Base-by-base conservation (phyloP, 2,797 vertebrate genomes). In the Nannoperca australis region DNA sequence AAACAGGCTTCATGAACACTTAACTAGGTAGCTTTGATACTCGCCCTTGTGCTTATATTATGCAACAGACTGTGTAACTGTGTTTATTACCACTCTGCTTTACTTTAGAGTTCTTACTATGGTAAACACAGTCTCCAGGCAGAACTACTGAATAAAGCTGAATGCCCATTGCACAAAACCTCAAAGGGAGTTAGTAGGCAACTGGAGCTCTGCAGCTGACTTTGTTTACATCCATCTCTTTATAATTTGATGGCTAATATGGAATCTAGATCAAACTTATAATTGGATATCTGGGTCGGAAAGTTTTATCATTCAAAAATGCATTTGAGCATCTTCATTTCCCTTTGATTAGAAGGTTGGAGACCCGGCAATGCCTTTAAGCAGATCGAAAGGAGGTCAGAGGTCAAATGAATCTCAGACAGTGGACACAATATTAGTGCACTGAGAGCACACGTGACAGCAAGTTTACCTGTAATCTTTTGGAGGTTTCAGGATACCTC, bases 401-500 rank as follows among this genome's bases (percentile, higher is more conserved):
- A 34, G 61, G 75, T 62, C 50, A 60, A 47, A 40, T 10, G 13
- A 61, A 61, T 73, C 13, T 54, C 15, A 38, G 44, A 62, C 17
- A 63, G 30, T 2, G 45, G 17, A 15, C 22, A 8, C 24, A 54
- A 53, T 34, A 47, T 5, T 10, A 38, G 36, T 44, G 12, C 24
- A 36, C 61, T 30, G n/a, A 30, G 45, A 22, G 12, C 54, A 73
- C 38, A 2, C n/a, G 40, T 55, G 59, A 7, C 50, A 24, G 30
- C 8, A 32, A 20, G 72, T 66, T 81, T 93, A 95, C 94, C 94
- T 95, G 93, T 88, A 90, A 5, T 1, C 27, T 82, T 76, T 92
- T 4, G 93, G 78, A 17, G 94, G 86, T 79, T 86, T 96, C 65
- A 96, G 85, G 84, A 96, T 96, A 36, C 96, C 83, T 82, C 82